Evolutionary conservation across 1,140 invertebrate genomes (phyloP).

Genomic region (Ptiloglossa arizonensis): DNA sequence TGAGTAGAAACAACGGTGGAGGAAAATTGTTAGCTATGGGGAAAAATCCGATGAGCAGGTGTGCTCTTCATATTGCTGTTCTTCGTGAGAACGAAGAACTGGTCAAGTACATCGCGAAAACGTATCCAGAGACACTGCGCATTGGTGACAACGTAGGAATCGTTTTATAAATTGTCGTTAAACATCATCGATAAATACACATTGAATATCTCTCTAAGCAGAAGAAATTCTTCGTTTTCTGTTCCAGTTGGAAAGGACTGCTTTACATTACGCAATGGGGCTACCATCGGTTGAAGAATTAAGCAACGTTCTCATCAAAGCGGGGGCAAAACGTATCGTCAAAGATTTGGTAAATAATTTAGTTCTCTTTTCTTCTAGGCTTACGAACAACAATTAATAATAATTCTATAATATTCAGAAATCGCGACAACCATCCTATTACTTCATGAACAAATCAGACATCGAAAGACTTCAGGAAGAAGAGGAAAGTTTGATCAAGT

Average conservation of each 20-base stretch:
- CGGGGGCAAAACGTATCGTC: constrained; percentile 89
- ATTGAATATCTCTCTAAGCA: not conserved
- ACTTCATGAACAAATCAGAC: constrained; percentile 95
- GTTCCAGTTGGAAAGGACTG: constrained; percentile 90
- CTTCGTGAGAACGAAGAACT: constrained; percentile 90
- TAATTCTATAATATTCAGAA: constrained; percentile 79
- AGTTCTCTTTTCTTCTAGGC: not conserved
- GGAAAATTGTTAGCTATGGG: constrained; percentile 87
- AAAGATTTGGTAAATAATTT: constrained; percentile 88
- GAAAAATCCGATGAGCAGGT: constrained; percentile 88
- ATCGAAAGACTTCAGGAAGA: constrained; percentile 92
- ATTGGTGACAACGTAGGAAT: constrained; percentile 92
- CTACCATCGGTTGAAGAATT: constrained; percentile 91
- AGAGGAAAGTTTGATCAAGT: constrained; percentile 82
- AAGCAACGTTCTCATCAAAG: constrained; percentile 89
- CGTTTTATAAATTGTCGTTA: not conserved
- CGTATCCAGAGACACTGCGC: constrained; percentile 87
- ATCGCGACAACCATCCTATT: constrained; percentile 94
- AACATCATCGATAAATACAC: not conserved
- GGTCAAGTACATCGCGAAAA: constrained; percentile 87
- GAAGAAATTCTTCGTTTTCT: constrained; percentile 18
- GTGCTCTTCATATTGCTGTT: constrained; percentile 91
- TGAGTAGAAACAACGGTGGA: constrained; percentile 83
- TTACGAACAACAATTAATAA: not conserved
- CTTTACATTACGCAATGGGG: constrained; percentile 95